Conservation (phyloP, 2,888 invertebrate genomes). For the Priocnemis perturbator region DNA sequence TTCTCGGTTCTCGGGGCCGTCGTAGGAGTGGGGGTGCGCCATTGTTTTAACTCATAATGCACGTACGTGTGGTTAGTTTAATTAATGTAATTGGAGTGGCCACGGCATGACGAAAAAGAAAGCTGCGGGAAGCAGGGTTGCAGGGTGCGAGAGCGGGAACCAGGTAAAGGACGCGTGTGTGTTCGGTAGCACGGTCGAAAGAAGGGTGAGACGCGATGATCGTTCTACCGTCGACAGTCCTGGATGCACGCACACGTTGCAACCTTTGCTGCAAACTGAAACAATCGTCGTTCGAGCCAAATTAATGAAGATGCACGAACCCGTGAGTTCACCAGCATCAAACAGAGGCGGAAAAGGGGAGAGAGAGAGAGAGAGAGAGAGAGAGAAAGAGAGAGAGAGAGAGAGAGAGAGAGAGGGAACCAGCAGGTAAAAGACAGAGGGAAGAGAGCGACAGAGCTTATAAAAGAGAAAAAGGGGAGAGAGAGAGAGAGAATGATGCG, state of each 20-base stretch:
- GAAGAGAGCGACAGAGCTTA: not conserved
- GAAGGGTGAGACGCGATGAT: constrained; percentile 13
- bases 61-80: constrained; percentile 47
- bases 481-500: not conserved
- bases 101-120: constrained; percentile 35
- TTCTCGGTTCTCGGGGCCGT: constrained; percentile 34
- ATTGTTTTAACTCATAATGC: constrained; percentile 50
- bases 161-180: constrained; percentile 15
- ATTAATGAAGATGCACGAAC: constrained; percentile 33
- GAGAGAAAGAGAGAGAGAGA: constrained; percentile 16
- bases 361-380: not conserved
- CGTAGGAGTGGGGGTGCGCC: constrained; percentile 31
- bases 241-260: constrained; percentile 13
- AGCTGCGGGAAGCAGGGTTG: constrained; percentile 14
- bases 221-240: not conserved
- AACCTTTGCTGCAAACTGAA: constrained; percentile 25
- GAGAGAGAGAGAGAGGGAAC: not conserved
- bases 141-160: not conserved
- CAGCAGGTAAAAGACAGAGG: not conserved
- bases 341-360: not conserved
- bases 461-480: not conserved
- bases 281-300: constrained; percentile 35
- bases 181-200: not conserved
- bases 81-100: constrained; percentile 60
- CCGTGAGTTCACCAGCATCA: constrained; percentile 8